Evolutionary conservation across 2,113 vertebrate species (phyloP).

Genomic region (Gallinago jamesoni): DNA sequence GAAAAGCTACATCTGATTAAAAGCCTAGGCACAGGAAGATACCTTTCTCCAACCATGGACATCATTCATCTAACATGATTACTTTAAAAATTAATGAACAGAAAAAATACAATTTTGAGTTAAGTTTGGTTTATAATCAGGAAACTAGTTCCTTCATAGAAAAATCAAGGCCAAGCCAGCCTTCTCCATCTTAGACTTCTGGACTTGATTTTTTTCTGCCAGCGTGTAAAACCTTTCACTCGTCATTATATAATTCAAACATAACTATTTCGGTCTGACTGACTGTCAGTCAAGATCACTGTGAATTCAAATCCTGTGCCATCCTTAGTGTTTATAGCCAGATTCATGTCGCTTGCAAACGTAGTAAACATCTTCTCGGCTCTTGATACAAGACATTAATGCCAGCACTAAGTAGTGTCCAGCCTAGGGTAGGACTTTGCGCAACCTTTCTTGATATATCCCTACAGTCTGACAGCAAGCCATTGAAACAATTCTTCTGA

Average conservation of each 20-base stretch:
- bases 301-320: background rate
- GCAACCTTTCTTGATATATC: background rate
- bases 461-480: background rate
- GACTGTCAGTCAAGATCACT: background rate
- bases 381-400: background rate
- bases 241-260: background rate
- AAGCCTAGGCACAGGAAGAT: background rate
- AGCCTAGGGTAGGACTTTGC: background rate
- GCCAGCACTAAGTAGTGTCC: background rate
- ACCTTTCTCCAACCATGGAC: background rate
- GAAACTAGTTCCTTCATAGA: background rate
- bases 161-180: background rate
- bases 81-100: background rate
- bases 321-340: background rate
- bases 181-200: background rate
- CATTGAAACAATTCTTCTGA: background rate
- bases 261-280: background rate
- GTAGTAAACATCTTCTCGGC: background rate
- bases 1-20: background rate
- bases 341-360: background rate
- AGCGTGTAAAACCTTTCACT: background rate
- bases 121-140: background rate
- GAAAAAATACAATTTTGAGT: background rate
- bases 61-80: background rate
- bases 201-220: background rate